A percentile compares a stretch with the other conserved stretches of the same genome.
Evolutionary conservation across 2,113 vertebrate genomes (phyloP).

Genomic region (Solea solea): DNA sequence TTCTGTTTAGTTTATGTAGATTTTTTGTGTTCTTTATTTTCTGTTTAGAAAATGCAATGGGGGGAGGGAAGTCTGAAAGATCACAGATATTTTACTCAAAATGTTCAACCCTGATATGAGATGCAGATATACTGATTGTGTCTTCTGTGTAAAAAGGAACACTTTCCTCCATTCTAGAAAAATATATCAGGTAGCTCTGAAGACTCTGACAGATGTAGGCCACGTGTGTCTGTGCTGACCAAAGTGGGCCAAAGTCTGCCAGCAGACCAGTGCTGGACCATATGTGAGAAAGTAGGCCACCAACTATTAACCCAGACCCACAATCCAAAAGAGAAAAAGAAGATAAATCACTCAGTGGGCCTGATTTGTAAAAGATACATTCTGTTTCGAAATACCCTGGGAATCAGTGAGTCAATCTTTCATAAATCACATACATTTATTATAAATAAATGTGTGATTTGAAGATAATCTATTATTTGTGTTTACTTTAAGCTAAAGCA

Average conservation of each 20-base stretch:
- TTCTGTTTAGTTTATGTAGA: too few species aligned
- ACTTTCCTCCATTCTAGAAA: neutral
- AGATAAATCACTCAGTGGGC: neutral
- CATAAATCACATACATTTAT: neutral
- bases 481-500: too few species aligned
- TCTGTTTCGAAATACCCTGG: neutral
- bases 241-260: conserved; percentile 44
- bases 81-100: too few species aligned
- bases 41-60: too few species aligned
- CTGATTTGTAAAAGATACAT: neutral
- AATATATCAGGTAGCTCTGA: conserved; percentile 13
- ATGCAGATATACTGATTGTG: neutral
- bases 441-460: neutral
- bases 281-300: conserved; percentile 47
- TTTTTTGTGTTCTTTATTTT: too few species aligned
- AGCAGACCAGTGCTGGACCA: conserved; percentile 25
- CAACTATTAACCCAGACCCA: conserved; percentile 39
- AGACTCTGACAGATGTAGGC: conserved; percentile 57
- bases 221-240: conserved; percentile 18
- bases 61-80: too few species aligned
- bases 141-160: neutral
- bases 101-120: too few species aligned
- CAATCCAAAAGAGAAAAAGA: conserved; percentile 4
- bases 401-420: neutral
- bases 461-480: neutral